Evolutionary conservation across 2,888 invertebrate genomes (phyloP).

Genomic region (Busseola fusca): DNA sequence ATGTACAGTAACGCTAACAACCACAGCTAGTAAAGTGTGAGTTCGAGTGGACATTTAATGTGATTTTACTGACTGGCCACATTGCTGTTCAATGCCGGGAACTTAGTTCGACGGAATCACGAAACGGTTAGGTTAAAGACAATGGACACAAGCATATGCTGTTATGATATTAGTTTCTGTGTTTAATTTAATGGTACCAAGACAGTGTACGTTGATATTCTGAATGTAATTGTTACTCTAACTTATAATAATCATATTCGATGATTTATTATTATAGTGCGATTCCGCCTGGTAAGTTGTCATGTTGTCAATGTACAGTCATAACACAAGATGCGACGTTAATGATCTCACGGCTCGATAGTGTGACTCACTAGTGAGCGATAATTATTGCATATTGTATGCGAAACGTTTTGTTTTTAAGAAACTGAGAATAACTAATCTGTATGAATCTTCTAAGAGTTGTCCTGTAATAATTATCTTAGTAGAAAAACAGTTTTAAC

Average conservation of each 20-base stretch:
- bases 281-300: slow-evolving; percentile 65
- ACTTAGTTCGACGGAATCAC: slow-evolving; percentile 44
- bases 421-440: slow-evolving; percentile 45
- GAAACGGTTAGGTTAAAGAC: slow-evolving; percentile 38
- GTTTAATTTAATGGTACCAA: slow-evolving; percentile 54
- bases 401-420: slow-evolving; percentile 52
- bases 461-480: slow-evolving; percentile 41
- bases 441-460: slow-evolving; percentile 49
- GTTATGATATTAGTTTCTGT: slow-evolving; percentile 62
- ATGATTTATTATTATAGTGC: slow-evolving; percentile 62
- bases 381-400: slow-evolving; percentile 54
- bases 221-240: slow-evolving; percentile 57
- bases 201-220: slow-evolving; percentile 56
- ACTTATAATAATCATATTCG: slow-evolving; percentile 55
- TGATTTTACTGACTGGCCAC: slow-evolving; percentile 56
- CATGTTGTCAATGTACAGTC: slow-evolving; percentile 59
- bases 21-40: slow-evolving; percentile 81
- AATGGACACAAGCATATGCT: slow-evolving; percentile 57
- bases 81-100: slow-evolving; percentile 51
- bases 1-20: slow-evolving; percentile 77
- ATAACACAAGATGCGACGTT: slow-evolving; percentile 60
- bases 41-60: slow-evolving; percentile 63
- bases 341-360: slow-evolving; percentile 61
- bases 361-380: slow-evolving; percentile 53
- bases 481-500: slow-evolving; percentile 44